Evolutionary conservation across 2,888 invertebrate genomes (phyloP).

Genomic region (Rotaria macrura): DNA sequence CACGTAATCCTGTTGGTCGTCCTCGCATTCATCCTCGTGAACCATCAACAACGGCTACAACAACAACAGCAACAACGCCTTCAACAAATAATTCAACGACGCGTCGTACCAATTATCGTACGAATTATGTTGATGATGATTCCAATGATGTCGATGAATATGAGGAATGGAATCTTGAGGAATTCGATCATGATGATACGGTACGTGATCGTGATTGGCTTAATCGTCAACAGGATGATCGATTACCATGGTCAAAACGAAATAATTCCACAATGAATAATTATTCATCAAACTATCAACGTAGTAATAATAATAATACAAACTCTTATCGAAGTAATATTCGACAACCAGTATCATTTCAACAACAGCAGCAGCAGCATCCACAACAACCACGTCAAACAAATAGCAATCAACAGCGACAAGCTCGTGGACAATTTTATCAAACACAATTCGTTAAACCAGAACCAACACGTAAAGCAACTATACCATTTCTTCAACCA

Average conservation of each 20-base stretch:
- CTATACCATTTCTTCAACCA: constrained; percentile 19
- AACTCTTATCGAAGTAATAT: neutral
- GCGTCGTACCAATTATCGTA: neutral
- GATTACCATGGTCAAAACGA: constrained; percentile 12
- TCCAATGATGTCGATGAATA: neutral
- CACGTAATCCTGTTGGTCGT: neutral
- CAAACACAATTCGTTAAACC: constrained; percentile 16
- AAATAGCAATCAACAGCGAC: neutral
- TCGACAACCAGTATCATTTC: neutral
- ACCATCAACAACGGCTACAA: neutral
- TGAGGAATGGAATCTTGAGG: neutral
- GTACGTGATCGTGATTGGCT: neutral
- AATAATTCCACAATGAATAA: neutral
- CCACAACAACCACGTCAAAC: neutral
- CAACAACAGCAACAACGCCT: neutral
- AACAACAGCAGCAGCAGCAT: neutral
- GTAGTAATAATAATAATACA: neutral
- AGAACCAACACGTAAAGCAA: constrained; percentile 11
- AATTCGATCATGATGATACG: neutral
- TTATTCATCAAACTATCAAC: neutral
- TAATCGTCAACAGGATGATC: constrained; percentile 11
- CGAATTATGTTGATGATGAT: neutral
- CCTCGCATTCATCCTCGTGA: constrained; percentile 7
- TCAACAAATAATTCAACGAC: neutral
- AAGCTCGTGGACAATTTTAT: neutral